phyloP scores from a whole-genome alignment of 2,888 invertebrate species.

The Toxonevra muliebris region DNA sequence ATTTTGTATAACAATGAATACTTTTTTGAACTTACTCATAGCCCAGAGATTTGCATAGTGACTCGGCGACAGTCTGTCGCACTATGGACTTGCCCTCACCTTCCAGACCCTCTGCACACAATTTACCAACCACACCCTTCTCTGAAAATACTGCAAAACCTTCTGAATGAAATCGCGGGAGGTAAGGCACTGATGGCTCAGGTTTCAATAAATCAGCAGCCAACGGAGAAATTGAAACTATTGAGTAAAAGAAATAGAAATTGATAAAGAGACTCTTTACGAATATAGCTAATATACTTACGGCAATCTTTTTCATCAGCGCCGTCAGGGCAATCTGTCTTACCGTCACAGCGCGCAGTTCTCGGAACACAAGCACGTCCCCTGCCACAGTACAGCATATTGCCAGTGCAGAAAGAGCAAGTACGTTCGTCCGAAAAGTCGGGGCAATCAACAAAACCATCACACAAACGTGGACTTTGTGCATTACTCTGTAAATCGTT shows the following conservation, averaged over 20 bases:
- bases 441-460: slow-evolving; percentile 86
- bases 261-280: background rate
- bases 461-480: slow-evolving; percentile 81
- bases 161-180: slow-evolving; percentile 74
- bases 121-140: slow-evolving; percentile 80
- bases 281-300: slow-evolving; percentile 67
- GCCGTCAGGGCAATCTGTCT: slow-evolving; percentile 84
- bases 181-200: slow-evolving; percentile 74
- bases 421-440: slow-evolving; percentile 83
- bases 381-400: slow-evolving; percentile 81
- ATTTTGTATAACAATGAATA: background rate
- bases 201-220: slow-evolving; percentile 72
- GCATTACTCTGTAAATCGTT: slow-evolving; percentile 78
- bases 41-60: slow-evolving; percentile 79
- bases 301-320: slow-evolving; percentile 87
- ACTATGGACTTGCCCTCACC: slow-evolving; percentile 66
- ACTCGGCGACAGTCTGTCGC: slow-evolving; percentile 76
- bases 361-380: slow-evolving; percentile 78
- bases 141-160: slow-evolving; percentile 90
- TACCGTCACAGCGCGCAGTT: slow-evolving; percentile 81
- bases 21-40: slow-evolving; percentile 71
- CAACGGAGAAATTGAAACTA: slow-evolving; percentile 81
- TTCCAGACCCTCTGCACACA: slow-evolving; percentile 83
- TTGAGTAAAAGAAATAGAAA: no score
- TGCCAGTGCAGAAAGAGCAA: slow-evolving; percentile 81